A percentile compares a stretch with the other conserved stretches of the same genome.
phyloP scores from a whole-genome alignment of 2,797 vertebrate genomes.

The Sphenopsis melanotis region DNA sequence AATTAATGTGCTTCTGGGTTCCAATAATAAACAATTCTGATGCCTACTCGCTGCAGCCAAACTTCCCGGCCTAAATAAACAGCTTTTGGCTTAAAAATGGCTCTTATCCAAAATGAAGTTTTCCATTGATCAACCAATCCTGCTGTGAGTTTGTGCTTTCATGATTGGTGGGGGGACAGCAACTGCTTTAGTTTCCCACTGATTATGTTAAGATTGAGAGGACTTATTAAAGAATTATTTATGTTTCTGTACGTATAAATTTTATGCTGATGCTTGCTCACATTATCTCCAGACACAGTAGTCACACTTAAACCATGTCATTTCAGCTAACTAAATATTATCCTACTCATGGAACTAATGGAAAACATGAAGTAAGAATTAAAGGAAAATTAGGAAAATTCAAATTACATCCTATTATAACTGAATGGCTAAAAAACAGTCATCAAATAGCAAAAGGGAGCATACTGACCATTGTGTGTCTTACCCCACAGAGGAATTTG shows the following conservation, averaged over 20 bases:
- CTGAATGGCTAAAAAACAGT: background rate
- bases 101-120: slow-evolving; percentile 17
- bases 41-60: slow-evolving; percentile 40
- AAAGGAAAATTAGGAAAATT: background rate
- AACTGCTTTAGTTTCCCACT: background rate
- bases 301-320: background rate
- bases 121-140: background rate
- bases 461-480: background rate
- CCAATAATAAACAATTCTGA: slow-evolving; percentile 71
- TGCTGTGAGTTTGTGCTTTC: slow-evolving; percentile 9
- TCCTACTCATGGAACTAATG: background rate
- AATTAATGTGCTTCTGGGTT: slow-evolving; percentile 68
- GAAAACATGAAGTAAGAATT: background rate
- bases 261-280: background rate
- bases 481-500: background rate
- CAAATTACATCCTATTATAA: background rate
- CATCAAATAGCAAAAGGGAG: background rate
- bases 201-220: slow-evolving; percentile 24
- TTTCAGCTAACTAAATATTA: slow-evolving; percentile 15
- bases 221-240: slow-evolving; percentile 21
- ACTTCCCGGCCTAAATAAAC: slow-evolving; percentile 32
- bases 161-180: background rate
- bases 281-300: background rate
- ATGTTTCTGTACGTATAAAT: background rate
- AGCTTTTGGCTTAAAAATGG: slow-evolving; percentile 31